Evolutionary conservation across 1,140 invertebrate species (phyloP).

Genomic region (Dendrolimus punctatus): DNA sequence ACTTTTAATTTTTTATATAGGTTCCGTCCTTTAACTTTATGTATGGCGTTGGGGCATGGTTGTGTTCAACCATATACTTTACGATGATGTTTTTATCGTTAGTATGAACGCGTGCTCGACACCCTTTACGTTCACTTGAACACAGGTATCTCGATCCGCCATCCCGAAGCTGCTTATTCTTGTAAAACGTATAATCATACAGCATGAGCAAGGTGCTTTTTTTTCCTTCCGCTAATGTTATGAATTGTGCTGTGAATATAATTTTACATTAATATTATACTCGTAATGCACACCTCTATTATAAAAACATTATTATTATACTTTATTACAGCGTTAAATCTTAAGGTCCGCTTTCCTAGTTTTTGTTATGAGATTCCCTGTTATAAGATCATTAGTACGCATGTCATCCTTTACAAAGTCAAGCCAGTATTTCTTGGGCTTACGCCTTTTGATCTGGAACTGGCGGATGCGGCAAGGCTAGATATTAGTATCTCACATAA

Average conservation of each 20-base stretch:
- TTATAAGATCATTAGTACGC: too few species aligned
- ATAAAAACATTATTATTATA: too few species aligned
- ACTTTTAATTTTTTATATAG: constrained; percentile 12
- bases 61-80: constrained; percentile 8
- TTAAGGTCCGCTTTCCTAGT: too few species aligned
- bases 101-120: constrained; percentile 21
- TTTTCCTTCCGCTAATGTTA: constrained; percentile 19
- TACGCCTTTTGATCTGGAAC: too few species aligned
- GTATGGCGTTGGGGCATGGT: constrained; percentile 12
- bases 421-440: too few species aligned
- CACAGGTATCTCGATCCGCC: constrained; percentile 20
- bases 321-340: too few species aligned
- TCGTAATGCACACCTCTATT: neutral
- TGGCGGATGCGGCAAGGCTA: too few species aligned
- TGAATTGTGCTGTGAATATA: constrained; percentile 20
- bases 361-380: too few species aligned
- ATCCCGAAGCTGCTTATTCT: constrained; percentile 5
- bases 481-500: too few species aligned
- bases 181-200: constrained; percentile 17
- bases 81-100: constrained; percentile 7
- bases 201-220: constrained; percentile 17
- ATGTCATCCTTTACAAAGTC: too few species aligned
- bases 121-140: constrained; percentile 13
- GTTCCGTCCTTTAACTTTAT: constrained; percentile 3
- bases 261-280: neutral